Evolutionary conservation across 2,113 vertebrate genomes (phyloP).

Genomic region (Thalassarche chlororhynchos): DNA sequence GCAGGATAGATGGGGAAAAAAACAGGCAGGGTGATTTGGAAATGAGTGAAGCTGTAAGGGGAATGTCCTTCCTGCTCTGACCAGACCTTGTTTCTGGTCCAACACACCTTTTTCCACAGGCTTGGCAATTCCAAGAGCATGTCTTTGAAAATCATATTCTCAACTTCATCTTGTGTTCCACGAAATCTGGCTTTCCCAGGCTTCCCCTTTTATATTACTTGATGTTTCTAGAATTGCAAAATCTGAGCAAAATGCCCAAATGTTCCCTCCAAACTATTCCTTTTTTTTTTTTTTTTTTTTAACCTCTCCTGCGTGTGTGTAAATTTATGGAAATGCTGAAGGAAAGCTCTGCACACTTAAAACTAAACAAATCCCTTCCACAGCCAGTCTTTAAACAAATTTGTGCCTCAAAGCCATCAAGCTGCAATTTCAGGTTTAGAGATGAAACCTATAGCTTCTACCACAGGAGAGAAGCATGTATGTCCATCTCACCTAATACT

Average conservation of each 20-base stretch:
- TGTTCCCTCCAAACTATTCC: not conserved
- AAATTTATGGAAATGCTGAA: not conserved
- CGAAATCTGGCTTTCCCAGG: not conserved
- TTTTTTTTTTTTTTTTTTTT: not conserved
- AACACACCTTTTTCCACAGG: not conserved
- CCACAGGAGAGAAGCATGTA: not conserved
- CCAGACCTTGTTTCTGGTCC: not conserved
- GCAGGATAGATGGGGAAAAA: not conserved
- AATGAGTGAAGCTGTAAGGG: not conserved
- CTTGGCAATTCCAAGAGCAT: not conserved
- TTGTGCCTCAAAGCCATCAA: not conserved
- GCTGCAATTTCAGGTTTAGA: not conserved
- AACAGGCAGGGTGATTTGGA: not conserved
- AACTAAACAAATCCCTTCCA: not conserved
- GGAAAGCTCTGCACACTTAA: not conserved
- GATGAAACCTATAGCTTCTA: not conserved
- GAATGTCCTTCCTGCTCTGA: not conserved
- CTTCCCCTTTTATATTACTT: not conserved
- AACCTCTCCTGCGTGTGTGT: fast-evolving
- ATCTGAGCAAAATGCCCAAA: not conserved
- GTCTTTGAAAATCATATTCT: not conserved
- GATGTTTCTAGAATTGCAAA: not conserved
- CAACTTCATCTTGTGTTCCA: not conserved
- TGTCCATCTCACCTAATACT: not conserved
- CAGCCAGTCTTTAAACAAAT: not conserved